phyloP scores from a whole-genome alignment of 2,888 invertebrate species.

The Phasia obesa region DNA sequence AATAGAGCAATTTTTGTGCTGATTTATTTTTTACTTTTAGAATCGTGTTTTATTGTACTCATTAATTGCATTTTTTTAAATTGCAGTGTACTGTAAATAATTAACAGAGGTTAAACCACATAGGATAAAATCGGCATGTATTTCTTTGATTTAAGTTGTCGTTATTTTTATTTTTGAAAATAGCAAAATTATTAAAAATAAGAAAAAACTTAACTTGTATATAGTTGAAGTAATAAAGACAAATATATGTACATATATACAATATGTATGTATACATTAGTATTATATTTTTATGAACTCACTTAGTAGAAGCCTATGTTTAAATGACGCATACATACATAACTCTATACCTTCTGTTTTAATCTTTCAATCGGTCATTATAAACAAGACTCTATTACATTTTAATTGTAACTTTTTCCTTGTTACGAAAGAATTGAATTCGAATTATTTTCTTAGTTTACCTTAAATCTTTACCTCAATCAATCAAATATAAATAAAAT shows the following conservation, averaged over 20 bases:
- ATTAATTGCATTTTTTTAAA: conserved; percentile 6
- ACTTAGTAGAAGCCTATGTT: not conserved
- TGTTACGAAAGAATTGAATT: not conserved
- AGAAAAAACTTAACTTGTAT: not conserved
- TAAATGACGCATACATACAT: not conserved
- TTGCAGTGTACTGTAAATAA: not conserved
- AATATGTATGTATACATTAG: not conserved
- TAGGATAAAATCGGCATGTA: not conserved
- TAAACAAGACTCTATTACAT: not conserved
- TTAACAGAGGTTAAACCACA: not conserved
- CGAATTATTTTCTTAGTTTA: conserved; percentile 29
- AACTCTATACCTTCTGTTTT: not conserved
- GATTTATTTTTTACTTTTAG: not conserved
- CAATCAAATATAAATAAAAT: not conserved
- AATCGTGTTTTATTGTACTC: conserved; percentile 6
- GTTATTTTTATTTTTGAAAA: not conserved
- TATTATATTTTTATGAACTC: not conserved
- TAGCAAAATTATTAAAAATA: not conserved
- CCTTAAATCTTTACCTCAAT: too few species aligned
- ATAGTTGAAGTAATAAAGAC: conserved; percentile 5
- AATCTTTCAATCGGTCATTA: not conserved
- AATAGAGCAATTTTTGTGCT: too few species aligned
- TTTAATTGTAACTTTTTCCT: not conserved
- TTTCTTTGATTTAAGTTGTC: not conserved
- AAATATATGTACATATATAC: not conserved